Conservation (phyloP, 2,113 vertebrate species). For the Xenopus tropicalis region DNA sequence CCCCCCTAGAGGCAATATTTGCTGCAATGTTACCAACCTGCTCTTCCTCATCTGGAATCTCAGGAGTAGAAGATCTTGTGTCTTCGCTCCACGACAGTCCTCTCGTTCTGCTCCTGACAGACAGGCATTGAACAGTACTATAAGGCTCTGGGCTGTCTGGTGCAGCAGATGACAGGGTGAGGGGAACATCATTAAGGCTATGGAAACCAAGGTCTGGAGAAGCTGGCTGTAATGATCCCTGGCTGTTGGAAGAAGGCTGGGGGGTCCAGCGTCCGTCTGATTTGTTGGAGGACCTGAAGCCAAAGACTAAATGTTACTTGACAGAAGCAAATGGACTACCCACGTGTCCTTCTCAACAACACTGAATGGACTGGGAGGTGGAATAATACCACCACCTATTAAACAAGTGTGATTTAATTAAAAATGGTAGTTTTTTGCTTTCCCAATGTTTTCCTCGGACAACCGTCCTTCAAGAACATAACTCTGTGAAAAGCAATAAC, state of each 20-base stretch:
- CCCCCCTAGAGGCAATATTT: no score
- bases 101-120: slow-evolving; percentile 19
- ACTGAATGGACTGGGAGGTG: no score
- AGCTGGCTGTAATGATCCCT: slow-evolving; percentile 16
- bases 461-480: no score
- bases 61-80: slow-evolving; percentile 38
- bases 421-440: no score
- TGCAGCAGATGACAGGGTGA: neutral
- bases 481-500: no score
- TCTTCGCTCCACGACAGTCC: slow-evolving; percentile 48
- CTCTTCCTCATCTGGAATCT: slow-evolving; percentile 45
- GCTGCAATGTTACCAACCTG: slow-evolving; percentile 41
- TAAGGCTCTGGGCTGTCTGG: slow-evolving; percentile 31
- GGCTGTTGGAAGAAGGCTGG: slow-evolving; percentile 38
- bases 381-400: no score
- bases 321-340: no score
- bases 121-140: slow-evolving; percentile 11
- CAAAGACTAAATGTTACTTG: no score
- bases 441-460: no score
- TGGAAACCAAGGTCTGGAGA: slow-evolving; percentile 29
- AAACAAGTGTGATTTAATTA: no score
- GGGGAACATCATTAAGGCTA: slow-evolving; percentile 35
- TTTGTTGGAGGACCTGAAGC: slow-evolving; percentile 49
- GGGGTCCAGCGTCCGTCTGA: slow-evolving; percentile 45
- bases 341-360: no score